Conservation (phyloP, 2,113 vertebrate genomes). For the Chlamydotis undulata region DNA sequence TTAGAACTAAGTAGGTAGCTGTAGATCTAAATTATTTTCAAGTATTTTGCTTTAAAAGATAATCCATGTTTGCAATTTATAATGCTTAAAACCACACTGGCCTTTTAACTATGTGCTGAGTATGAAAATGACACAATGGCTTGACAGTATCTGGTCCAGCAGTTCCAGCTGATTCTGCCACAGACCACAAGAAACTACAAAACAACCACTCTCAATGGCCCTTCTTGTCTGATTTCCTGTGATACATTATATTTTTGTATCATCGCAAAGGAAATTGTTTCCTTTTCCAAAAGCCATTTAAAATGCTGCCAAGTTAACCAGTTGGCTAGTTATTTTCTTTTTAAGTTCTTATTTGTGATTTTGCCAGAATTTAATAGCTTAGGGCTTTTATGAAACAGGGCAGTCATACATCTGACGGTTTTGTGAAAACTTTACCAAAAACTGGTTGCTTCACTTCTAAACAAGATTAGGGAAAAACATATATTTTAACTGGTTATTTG, state of each 20-base stretch:
- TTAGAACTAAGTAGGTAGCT: neutral
- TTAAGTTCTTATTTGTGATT: neutral
- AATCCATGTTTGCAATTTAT: neutral
- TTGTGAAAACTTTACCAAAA: neutral
- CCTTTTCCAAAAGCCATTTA: neutral
- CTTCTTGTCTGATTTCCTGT: neutral
- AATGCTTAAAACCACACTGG: neutral
- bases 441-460: neutral
- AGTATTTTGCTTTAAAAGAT: neutral
- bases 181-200: neutral
- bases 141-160: neutral
- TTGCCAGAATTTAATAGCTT: neutral
- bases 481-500: neutral
- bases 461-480: neutral
- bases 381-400: neutral
- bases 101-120: neutral
- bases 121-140: neutral
- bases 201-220: neutral
- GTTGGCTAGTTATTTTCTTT: neutral
- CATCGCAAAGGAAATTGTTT: neutral
- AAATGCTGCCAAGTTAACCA: neutral
- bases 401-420: neutral
- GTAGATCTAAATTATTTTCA: neutral
- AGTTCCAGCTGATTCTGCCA: neutral
- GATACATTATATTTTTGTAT: neutral